phyloP scores from a whole-genome alignment of 2,113 vertebrate genomes.

The Balaenoptera acutorostrata region DNA sequence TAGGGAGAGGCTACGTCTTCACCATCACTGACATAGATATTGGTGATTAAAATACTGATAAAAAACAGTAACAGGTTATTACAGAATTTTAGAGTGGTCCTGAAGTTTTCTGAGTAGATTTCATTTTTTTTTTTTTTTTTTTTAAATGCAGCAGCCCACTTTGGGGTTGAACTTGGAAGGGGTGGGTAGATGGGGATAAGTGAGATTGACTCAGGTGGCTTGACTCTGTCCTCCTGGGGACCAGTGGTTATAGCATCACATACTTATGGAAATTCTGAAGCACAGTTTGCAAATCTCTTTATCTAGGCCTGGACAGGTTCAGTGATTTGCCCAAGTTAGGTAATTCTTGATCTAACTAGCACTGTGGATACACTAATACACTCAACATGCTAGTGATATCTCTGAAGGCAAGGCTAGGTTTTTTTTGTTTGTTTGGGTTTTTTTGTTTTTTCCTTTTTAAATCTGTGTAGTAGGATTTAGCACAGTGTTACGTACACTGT shows the following conservation, averaged over 20 bases:
- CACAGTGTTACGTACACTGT: not conserved
- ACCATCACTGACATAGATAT: not conserved
- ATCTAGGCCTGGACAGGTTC: not conserved
- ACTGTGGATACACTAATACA: not conserved
- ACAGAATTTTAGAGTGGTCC: not conserved
- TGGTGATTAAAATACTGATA: not conserved
- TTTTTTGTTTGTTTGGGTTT: not conserved
- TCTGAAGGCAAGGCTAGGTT: not conserved
- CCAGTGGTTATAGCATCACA: not conserved
- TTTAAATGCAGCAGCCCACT: not conserved
- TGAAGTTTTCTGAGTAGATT: not conserved
- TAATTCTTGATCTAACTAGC: not conserved
- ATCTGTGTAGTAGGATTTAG: not conserved
- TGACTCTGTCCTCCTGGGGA: not conserved
- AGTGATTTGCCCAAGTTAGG: not conserved
- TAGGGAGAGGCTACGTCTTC: not conserved
- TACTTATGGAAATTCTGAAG: not conserved
- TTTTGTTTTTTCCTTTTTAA: not conserved
- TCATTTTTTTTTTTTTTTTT: not conserved
- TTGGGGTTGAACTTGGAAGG: not conserved
- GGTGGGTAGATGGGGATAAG: not conserved
- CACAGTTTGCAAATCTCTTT: not conserved
- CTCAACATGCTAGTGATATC: not conserved
- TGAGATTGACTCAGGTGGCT: not conserved
- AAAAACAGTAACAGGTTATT: not conserved